phyloP scores from a whole-genome alignment of 2,888 invertebrate genomes.

The Xanthia togata region DNA sequence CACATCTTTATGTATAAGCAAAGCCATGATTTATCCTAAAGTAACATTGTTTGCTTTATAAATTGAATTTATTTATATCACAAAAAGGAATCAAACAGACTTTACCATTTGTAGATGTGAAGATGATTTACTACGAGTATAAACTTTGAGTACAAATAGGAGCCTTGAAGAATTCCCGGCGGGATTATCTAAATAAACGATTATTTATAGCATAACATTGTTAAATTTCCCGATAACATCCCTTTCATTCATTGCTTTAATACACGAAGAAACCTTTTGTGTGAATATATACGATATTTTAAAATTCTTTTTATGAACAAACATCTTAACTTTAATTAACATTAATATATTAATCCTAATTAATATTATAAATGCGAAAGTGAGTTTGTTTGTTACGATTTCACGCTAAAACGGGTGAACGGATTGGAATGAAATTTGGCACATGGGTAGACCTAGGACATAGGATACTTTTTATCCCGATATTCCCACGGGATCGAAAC shows the following conservation, averaged over 20 bases:
- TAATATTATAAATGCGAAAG: no score
- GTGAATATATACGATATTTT: background rate
- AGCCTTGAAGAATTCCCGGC: constrained; percentile 25
- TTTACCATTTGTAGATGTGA: constrained; percentile 25
- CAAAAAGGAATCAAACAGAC: constrained; percentile 29
- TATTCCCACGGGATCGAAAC: no score
- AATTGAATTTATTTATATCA: constrained; percentile 28
- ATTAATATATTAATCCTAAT: no score
- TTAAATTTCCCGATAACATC: constrained; percentile 15
- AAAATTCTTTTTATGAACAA: no score
- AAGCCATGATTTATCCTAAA: background rate
- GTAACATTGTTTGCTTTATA: constrained; percentile 10
- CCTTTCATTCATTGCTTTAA: constrained; percentile 17
- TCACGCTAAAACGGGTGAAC: no score
- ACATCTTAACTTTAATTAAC: no score
- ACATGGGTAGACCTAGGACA: no score
- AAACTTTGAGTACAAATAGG: constrained; percentile 34
- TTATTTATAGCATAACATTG: constrained; percentile 20
- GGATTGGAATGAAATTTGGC: no score
- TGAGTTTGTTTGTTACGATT: no score
- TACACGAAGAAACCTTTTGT: background rate
- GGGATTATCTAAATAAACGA: constrained; percentile 34
- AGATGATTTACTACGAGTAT: constrained; percentile 24
- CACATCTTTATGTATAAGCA: background rate
- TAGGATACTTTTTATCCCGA: no score